Conservation (phyloP, 2,888 invertebrate species). For the Hypercompe scribonia region DNA sequence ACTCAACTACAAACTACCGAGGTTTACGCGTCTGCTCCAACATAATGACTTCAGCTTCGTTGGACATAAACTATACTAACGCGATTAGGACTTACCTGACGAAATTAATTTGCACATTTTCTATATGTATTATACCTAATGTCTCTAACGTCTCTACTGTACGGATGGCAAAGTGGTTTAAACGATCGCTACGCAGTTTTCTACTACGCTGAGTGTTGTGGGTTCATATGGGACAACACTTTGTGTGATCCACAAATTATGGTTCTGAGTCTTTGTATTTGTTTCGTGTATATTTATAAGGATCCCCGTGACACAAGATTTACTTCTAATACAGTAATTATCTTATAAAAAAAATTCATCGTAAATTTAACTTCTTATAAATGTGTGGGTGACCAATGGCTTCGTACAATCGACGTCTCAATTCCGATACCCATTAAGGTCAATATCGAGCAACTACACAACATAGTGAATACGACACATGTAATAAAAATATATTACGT, state of each 20-base stretch:
- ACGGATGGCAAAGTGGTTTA: no score
- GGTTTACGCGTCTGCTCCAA: neutral
- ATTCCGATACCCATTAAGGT: conserved; percentile 2
- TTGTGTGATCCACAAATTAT: no score
- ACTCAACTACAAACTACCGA: neutral
- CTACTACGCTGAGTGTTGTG: no score
- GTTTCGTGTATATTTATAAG: no score
- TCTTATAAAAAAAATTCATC: no score
- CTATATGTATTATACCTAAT: no score
- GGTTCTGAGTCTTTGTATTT: no score
- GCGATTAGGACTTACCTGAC: neutral
- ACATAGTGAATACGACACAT: neutral
- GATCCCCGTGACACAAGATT: no score
- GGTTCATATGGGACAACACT: no score
- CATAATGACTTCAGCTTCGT: neutral
- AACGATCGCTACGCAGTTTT: no score
- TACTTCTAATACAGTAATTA: no score
- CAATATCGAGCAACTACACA: neutral
- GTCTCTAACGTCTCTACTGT: no score
- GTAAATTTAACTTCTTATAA: neutral
- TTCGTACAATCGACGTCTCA: neutral
- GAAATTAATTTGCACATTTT: neutral
- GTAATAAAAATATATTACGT: conserved; percentile 13
- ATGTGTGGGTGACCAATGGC: neutral
- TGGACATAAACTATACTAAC: neutral